A percentile compares a stretch with the other conserved stretches of the same genome.
Conservation (phyloP, 2,888 invertebrate species). For the Copidosoma aretas region DNA sequence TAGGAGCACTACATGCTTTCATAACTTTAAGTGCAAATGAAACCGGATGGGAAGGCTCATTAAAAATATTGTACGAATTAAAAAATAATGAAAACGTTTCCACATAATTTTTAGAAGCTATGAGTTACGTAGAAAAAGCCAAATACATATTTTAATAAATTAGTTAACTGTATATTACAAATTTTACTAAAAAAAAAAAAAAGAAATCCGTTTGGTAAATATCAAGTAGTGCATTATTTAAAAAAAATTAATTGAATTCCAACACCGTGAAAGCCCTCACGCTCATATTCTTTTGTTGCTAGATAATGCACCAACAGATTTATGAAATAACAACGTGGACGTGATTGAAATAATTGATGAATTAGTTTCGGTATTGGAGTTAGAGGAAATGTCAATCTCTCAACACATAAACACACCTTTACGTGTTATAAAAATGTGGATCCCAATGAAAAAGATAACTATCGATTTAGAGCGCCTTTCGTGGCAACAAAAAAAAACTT, state of each 20-base stretch:
- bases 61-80: too few relatives aligned
- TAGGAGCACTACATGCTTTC: too few relatives aligned
- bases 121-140: too few relatives aligned
- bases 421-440: too few relatives aligned
- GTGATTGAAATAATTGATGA: too few relatives aligned
- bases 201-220: conserved; percentile 59
- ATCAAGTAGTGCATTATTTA: conserved; percentile 53
- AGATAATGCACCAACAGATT: conserved; percentile 52
- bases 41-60: too few relatives aligned
- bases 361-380: too few relatives aligned
- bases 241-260: conserved; percentile 58
- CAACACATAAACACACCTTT: conserved; percentile 50
- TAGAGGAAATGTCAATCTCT: conserved; percentile 46
- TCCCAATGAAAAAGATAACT: too few relatives aligned
- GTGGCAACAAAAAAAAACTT: conserved; percentile 38
- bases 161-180: conserved; percentile 36
- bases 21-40: too few relatives aligned
- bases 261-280: conserved; percentile 57
- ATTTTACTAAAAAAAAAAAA: conserved; percentile 34
- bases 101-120: too few relatives aligned
- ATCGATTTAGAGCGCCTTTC: conserved; percentile 53
- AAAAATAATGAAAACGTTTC: too few relatives aligned
- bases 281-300: conserved; percentile 60
- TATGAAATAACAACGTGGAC: too few relatives aligned
- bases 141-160: conserved; percentile 50